A percentile compares a stretch with the other conserved stretches of the same genome.
These are phyloP conservation scores for Lasioglossum malachurum DNA, from an alignment of 2,888 invertebrate species.

Conservation along the genomic window DNA sequence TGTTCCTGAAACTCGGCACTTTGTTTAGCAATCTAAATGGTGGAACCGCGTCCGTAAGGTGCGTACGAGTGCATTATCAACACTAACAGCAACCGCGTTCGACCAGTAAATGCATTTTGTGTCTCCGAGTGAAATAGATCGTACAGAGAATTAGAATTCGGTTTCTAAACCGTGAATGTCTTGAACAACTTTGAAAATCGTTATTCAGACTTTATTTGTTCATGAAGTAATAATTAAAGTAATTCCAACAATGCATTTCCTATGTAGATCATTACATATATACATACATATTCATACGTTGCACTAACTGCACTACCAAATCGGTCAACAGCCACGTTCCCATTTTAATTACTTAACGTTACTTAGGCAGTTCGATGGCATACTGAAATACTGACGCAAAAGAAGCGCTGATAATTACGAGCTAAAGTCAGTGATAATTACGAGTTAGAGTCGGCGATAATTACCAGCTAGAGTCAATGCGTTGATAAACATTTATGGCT, in stretches of 20 bases:
- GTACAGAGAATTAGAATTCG: slow-evolving; percentile 18
- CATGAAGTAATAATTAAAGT: background rate
- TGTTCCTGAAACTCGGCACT: slow-evolving; percentile 13
- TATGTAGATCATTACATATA: background rate
- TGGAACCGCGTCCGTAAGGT: slow-evolving; percentile 53
- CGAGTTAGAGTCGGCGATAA: slow-evolving; percentile 41
- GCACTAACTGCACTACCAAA: slow-evolving; percentile 7
- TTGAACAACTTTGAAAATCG: background rate
- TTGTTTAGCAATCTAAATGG: slow-evolving; percentile 60
- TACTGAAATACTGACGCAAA: slow-evolving; percentile 3
- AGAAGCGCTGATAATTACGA: slow-evolving; percentile 49
- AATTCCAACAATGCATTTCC: background rate
- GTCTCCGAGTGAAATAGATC: slow-evolving; percentile 46
- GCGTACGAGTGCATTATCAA: slow-evolving; percentile 67
- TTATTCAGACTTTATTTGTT: background rate
- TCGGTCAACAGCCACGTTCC: slow-evolving; percentile 31
- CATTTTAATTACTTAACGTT: slow-evolving; percentile 28
- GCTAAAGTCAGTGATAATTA: slow-evolving; percentile 51
- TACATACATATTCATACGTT: background rate
- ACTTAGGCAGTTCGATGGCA: slow-evolving; percentile 18
- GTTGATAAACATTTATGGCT: background rate
- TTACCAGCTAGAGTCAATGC: slow-evolving; percentile 36
- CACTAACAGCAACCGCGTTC: slow-evolving; percentile 50
- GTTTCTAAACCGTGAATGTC: background rate
- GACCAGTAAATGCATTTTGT: slow-evolving; percentile 67